Conservation (phyloP, 2,113 vertebrate species). For the Pedionomus torquatus region DNA sequence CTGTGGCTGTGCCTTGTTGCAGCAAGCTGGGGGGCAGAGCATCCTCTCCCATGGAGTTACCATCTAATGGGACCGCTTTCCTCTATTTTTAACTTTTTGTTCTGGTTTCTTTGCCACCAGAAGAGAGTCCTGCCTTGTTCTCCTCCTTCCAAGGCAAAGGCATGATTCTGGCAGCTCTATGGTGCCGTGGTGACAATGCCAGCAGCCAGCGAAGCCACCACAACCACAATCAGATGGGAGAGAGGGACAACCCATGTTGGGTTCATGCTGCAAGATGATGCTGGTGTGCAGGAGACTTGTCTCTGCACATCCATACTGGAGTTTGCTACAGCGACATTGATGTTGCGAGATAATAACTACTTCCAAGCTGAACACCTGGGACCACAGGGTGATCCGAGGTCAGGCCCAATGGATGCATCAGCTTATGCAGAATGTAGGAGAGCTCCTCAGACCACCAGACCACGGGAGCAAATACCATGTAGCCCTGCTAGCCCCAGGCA, state of each 20-base stretch:
- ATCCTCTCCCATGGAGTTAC: background rate
- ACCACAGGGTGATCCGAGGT: background rate
- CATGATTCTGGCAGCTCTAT: background rate
- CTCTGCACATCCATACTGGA: background rate
- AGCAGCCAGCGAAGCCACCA: background rate
- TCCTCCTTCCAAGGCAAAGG: background rate
- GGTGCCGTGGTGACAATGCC: background rate
- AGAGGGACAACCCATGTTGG: background rate
- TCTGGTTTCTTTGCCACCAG: background rate
- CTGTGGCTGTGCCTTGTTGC: background rate
- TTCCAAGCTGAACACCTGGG: background rate
- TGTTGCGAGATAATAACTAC: rapidly evolving
- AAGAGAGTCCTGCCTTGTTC: background rate
- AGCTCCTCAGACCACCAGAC: background rate
- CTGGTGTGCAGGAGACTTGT: background rate
- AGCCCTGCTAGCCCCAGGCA: background rate
- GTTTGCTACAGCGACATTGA: rapidly evolving
- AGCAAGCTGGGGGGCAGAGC: background rate
- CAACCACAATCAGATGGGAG: background rate
- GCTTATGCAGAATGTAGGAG: background rate
- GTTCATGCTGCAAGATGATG: rapidly evolving
- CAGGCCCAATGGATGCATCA: background rate
- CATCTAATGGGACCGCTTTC: rapidly evolving
- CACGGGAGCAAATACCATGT: background rate
- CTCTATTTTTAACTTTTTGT: background rate